These are phyloP conservation scores for Odobenus rosmarus DNA, from an alignment of 2,113 vertebrate genomes.

Conservation along the genomic window DNA sequence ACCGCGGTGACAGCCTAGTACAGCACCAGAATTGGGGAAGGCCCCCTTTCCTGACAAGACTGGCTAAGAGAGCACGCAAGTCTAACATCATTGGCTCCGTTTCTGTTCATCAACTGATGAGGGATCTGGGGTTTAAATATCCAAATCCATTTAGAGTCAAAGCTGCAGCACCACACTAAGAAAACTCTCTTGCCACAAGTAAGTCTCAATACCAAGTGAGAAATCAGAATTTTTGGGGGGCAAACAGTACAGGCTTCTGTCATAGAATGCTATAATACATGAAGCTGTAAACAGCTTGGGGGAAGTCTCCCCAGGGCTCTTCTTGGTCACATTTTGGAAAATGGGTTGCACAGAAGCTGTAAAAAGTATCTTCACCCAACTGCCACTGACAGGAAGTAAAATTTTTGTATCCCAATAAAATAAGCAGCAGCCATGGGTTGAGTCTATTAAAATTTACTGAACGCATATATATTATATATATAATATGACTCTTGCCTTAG, in stretches of 20 bases:
- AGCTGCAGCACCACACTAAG: neutral
- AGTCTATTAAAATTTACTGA: constrained; percentile 14
- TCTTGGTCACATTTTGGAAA: constrained; percentile 46
- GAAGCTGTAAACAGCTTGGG: neutral
- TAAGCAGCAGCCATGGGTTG: neutral
- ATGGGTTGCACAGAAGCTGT: neutral
- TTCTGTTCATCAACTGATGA: constrained; percentile 18
- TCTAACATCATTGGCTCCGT: neutral
- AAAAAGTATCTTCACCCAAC: neutral
- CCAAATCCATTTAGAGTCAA: constrained; percentile 20
- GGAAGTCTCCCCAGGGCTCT: neutral
- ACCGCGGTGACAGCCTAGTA: neutral
- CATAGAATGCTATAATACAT: neutral
- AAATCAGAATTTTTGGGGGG: neutral
- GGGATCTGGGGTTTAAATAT: neutral
- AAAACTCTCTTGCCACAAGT: neutral
- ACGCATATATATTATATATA: neutral
- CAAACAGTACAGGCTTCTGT: neutral
- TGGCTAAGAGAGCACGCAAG: neutral
- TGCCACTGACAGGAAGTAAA: constrained; percentile 32
- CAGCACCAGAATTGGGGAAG: neutral
- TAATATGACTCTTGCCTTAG: neutral
- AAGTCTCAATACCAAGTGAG: constrained; percentile 17
- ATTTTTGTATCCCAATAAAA: constrained; percentile 25
- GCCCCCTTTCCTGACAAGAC: neutral